Conservation (phyloP, 1,140 invertebrate genomes). For the Oppia nitens region DNA sequence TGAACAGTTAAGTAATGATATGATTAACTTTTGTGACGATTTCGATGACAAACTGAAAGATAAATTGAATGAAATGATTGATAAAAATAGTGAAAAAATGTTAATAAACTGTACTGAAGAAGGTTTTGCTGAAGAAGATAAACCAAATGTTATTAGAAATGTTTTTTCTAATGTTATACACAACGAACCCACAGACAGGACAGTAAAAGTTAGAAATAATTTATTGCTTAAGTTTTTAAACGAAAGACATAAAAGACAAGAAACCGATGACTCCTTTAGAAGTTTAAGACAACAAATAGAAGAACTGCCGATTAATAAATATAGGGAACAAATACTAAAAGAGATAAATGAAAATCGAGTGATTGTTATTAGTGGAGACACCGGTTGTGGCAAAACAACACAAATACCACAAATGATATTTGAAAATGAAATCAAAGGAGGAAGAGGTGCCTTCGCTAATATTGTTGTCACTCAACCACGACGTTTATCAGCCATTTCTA, state of each 20-base stretch:
- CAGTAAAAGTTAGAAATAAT: not conserved
- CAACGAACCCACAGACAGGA: not conserved
- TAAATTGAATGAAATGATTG: no score
- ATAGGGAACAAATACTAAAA: not conserved
- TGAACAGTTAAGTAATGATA: no score
- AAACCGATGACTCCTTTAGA: not conserved
- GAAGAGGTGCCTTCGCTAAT: slow-evolving; percentile 28
- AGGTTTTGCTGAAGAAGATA: not conserved
- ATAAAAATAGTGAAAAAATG: no score
- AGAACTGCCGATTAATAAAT: not conserved
- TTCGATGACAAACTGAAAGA: no score
- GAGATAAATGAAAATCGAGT: not conserved
- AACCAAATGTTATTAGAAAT: not conserved
- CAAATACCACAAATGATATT: slow-evolving; percentile 78
- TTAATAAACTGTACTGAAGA: no score
- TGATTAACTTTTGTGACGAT: no score
- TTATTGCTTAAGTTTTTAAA: not conserved
- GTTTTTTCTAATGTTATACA: not conserved
- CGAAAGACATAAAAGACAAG: not conserved
- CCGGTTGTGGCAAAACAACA: slow-evolving; percentile 93
- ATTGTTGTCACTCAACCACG: slow-evolving; percentile 92
- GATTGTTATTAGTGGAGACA: slow-evolving; percentile 57
- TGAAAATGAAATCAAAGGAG: slow-evolving; percentile 51
- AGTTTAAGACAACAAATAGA: not conserved
- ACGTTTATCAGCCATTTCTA: slow-evolving; percentile 82